Evolutionary conservation across 2,113 vertebrate species (phyloP), one percentile per base, ranked within the genome.

Genomic region (Stomatorhinus ivindoensis): DNA sequence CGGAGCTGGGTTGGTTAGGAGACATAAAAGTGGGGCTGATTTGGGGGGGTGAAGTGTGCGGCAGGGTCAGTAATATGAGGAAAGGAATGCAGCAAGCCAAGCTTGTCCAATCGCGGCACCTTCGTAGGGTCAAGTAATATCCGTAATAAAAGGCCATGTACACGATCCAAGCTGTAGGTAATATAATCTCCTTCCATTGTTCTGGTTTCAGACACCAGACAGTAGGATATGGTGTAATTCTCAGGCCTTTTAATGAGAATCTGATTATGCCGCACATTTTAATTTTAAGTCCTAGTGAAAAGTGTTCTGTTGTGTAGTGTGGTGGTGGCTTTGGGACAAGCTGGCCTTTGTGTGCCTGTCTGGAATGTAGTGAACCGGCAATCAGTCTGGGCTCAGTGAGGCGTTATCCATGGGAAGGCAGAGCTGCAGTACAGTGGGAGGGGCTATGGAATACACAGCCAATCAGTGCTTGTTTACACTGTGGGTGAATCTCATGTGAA

Each of bases 341-440:
- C 5, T 50, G 13, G 50, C 80, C 27, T 83, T 47, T 89, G 76
- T 89, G 51, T 85, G 35, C 51, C 80, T 42, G 55, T 89, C 80
- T 85, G 24, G 82, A 17, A 17, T 42, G 6, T 53, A 46, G 53
- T 53, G 21, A 42, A 89, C 50, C 1, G 31, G 47, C 80, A 53
- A 35, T 82, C 73, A 55, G 15, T 13, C 73, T 58, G 73, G 88
- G 76, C 51, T 89, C n/a, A n/a, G n/a, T 31, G 61, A 61, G 51
- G 76, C 24, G 73, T 24, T 53, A 15, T 88, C 47, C 35, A 48
- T 17, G 47, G 46, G 88, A 27, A 48, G n/a, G 24, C 10, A 17
- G 27, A 17, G 39, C 35, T 46, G 27, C 11, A 27, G 35, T 10
- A 35, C 61, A 50, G 27, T 31, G 65, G 87, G 44, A 35, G 15